Percentiles rank a stretch among this genome's conserved stretches.
phyloP scores from a whole-genome alignment of 2,113 vertebrate species.

The Dicerorhinus sumatrensis region DNA sequence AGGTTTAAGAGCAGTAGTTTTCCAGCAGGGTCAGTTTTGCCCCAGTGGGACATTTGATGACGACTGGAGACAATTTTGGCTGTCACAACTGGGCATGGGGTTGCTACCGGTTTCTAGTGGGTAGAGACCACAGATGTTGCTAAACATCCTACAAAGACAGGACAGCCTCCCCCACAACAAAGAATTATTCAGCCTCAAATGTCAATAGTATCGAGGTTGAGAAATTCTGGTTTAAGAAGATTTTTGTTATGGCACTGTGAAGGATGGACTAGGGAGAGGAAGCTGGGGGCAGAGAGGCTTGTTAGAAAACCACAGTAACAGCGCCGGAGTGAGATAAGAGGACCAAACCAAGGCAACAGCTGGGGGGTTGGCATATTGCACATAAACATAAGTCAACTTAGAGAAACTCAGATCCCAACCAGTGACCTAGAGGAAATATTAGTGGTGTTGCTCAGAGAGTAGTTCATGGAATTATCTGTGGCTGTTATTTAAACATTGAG shows the following conservation, averaged over 20 bases:
- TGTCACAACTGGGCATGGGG: not conserved
- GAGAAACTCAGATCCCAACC: not conserved
- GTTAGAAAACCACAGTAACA: not conserved
- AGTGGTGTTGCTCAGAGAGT: not conserved
- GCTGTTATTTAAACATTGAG: not conserved
- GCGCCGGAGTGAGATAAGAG: not conserved
- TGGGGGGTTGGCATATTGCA: not conserved
- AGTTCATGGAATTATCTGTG: not conserved
- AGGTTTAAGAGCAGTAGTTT: not conserved
- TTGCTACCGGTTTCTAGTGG: not conserved
- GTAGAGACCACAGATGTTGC: not conserved
- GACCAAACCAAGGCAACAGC: not conserved
- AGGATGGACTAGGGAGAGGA: not conserved
- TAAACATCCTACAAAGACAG: not conserved
- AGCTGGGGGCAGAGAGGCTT: not conserved
- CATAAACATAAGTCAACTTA: not conserved
- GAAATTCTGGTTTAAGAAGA: not conserved
- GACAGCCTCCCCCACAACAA: not conserved
- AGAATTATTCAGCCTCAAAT: not conserved
- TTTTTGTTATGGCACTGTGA: not conserved
- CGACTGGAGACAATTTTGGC: not conserved
- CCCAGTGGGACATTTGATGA: not conserved
- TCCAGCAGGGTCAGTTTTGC: not conserved
- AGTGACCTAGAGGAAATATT: not conserved
- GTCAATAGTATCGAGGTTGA: not conserved